These are phyloP conservation scores for Bos javanicus DNA, from an alignment of 2,113 vertebrate genomes.

Conservation along the genomic window DNA sequence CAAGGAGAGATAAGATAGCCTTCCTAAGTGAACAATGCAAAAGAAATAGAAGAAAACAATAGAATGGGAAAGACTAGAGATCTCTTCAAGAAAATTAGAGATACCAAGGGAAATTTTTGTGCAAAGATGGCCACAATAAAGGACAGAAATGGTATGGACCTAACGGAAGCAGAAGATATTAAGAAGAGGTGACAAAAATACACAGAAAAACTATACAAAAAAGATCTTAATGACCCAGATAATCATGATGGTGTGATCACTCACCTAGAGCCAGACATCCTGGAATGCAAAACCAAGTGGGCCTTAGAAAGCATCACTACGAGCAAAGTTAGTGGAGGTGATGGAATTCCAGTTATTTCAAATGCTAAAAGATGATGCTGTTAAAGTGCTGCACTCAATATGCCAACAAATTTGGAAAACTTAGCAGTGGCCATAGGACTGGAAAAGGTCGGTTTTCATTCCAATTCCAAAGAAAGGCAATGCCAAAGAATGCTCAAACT, in stretches of 20 bases:
- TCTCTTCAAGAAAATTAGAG: not conserved
- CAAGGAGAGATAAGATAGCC: not conserved
- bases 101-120: not conserved
- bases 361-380: not conserved
- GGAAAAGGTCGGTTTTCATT: not conserved
- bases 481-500: not conserved
- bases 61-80: not conserved
- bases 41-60: not conserved
- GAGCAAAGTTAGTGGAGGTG: not conserved
- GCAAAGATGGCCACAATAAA: not conserved
- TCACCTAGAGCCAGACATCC: not conserved
- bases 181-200: not conserved
- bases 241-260: not conserved
- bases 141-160: not conserved
- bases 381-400: not conserved
- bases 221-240: not conserved
- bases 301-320: not conserved
- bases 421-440: not conserved
- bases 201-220: not conserved
- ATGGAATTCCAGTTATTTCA: not conserved
- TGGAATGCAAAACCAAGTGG: not conserved
- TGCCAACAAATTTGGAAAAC: not conserved
- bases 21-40: not conserved
- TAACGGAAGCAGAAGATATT: not conserved
- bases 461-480: not conserved